Conservation (phyloP, 2,888 invertebrate genomes). For the Amphipyra tragopoginis region DNA sequence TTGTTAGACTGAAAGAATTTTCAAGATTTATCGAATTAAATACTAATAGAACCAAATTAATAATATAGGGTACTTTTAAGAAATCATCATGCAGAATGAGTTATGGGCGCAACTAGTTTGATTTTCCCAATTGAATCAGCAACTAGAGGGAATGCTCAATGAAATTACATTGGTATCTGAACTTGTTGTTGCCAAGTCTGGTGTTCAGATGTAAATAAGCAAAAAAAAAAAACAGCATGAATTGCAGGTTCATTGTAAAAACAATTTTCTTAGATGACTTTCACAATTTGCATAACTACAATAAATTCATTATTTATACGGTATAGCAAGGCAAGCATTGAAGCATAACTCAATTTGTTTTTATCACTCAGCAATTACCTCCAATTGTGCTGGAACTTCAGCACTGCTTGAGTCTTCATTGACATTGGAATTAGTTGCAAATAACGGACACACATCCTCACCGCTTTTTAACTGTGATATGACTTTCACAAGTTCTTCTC, state of each 20-base stretch:
- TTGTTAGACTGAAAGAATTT: conserved; percentile 63
- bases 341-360: background rate
- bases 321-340: background rate
- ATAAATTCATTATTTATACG: no score
- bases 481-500: conserved; percentile 94
- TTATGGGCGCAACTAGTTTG: no score
- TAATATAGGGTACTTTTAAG: no score
- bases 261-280: background rate
- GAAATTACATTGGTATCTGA: no score
- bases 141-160: no score
- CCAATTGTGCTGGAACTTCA: conserved; percentile 68
- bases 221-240: background rate
- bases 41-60: background rate
- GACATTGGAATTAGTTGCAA: conserved; percentile 70
- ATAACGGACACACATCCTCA: conserved; percentile 90
- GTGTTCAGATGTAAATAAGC: background rate
- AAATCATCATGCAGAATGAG: no score
- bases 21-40: background rate
- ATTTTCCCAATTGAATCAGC: no score
- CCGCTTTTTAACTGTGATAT: conserved; percentile 93
- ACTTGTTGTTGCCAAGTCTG: background rate
- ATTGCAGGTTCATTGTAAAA: background rate
- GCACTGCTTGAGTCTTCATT: conserved; percentile 85
- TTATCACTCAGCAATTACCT: conserved; percentile 28
- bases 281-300: conserved; percentile 1